A percentile compares a stretch with the other conserved stretches of the same genome.
Evolutionary conservation across 2,113 vertebrate species (phyloP).

Genomic region (Anser brachyrhynchus): DNA sequence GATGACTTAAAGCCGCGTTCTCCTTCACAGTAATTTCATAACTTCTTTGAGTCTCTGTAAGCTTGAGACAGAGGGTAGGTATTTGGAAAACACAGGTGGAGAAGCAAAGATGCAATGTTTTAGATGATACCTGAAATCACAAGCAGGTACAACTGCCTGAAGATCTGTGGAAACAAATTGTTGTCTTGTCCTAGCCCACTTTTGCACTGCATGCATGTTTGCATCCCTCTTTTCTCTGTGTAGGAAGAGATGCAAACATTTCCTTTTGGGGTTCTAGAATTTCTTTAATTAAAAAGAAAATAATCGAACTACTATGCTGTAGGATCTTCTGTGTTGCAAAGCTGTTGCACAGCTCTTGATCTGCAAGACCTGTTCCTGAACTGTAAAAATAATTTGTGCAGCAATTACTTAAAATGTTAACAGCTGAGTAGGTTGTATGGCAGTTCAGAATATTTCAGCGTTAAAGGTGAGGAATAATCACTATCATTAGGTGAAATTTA

Average conservation of each 20-base stretch:
- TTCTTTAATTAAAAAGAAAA: neutral
- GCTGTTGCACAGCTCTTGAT: conserved; percentile 5
- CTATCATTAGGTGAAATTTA: neutral
- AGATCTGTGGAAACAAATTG: neutral
- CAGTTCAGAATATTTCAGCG: neutral
- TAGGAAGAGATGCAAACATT: neutral
- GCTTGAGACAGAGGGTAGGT: neutral
- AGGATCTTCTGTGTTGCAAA: neutral
- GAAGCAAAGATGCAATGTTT: neutral
- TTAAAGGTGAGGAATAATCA: conserved; percentile 8
- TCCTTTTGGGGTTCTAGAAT: neutral
- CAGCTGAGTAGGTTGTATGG: conserved; percentile 40
- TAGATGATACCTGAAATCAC: neutral
- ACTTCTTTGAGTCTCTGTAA: neutral
- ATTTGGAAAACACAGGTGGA: neutral
- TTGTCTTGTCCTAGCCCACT: neutral
- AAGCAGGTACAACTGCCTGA: neutral
- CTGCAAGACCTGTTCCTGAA: conserved; percentile 27
- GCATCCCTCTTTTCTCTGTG: rapidly evolving
- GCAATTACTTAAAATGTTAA: conserved; percentile 55
- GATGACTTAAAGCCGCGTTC: neutral
- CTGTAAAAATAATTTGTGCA: conserved; percentile 17
- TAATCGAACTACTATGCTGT: neutral
- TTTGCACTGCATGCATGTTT: neutral
- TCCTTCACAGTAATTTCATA: neutral